These are phyloP conservation scores for Pseudorasbora parva DNA, from an alignment of 2,113 vertebrate species.

Conservation along the genomic window DNA sequence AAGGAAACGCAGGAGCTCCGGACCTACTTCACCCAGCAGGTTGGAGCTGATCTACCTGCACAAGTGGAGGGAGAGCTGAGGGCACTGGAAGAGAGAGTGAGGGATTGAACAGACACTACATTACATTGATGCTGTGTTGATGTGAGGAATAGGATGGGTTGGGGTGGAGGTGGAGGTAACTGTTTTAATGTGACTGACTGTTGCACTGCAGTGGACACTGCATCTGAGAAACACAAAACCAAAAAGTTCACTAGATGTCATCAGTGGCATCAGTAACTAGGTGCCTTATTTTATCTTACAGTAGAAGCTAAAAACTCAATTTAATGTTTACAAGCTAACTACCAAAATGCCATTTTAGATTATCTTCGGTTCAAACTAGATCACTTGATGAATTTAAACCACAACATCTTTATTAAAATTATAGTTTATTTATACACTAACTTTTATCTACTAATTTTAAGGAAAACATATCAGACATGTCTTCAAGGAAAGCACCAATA, in stretches of 20 bases:
- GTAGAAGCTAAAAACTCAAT: neutral
- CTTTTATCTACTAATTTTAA: neutral
- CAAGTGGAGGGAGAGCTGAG: constrained; percentile 83
- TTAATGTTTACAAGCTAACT: constrained; percentile 20
- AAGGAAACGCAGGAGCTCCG: constrained; percentile 81
- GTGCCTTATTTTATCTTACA: constrained; percentile 33
- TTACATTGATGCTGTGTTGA: neutral
- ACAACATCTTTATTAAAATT: neutral
- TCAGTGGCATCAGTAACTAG: neutral
- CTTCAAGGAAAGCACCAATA: neutral
- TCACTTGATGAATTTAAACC: constrained; percentile 4
- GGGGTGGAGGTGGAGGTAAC: constrained; percentile 13
- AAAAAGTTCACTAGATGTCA: constrained; percentile 3
- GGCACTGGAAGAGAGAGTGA: constrained; percentile 80
- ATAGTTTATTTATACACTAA: neutral
- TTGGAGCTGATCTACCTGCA: constrained; percentile 83
- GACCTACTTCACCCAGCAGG: constrained; percentile 86
- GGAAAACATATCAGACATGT: too few relatives aligned
- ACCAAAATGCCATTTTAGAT: constrained; percentile 3
- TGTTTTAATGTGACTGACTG: constrained; percentile 35
- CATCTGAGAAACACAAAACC: constrained; percentile 2
- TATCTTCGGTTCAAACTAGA: neutral
- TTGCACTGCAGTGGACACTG: constrained; percentile 23
- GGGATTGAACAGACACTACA: constrained; percentile 62
- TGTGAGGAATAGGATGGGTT: neutral